These are phyloP conservation scores for Tokudaia tokunoshimensis DNA, from an alignment of 2,797 vertebrate species.

Conservation along the genomic window DNA sequence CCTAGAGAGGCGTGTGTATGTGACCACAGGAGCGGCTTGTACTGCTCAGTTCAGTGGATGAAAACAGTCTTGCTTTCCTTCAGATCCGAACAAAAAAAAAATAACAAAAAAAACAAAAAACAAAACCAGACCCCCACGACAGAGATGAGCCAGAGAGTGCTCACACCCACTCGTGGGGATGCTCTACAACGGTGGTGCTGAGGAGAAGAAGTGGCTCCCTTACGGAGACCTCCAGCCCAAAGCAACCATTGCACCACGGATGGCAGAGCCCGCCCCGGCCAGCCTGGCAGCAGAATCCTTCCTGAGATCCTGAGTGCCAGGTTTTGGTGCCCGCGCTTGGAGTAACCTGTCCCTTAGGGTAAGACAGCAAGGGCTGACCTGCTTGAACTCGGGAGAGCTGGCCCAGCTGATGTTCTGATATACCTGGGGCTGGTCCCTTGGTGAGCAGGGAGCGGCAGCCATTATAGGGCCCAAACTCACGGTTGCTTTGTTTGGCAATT, in stretches of 20 bases:
- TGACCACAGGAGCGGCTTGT: too few species aligned
- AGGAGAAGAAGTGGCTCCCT: not conserved
- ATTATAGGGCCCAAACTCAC: accelerated
- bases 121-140: accelerated
- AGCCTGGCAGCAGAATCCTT: accelerated
- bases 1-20: accelerated
- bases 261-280: accelerated
- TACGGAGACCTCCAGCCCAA: accelerated
- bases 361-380: not conserved
- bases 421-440: not conserved
- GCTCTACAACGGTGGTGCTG: too few species aligned
- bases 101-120: too few species aligned
- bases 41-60: accelerated
- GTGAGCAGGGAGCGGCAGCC: not conserved
- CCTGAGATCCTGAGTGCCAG: accelerated
- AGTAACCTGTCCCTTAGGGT: not conserved
- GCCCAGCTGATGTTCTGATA: accelerated
- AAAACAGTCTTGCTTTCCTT: not conserved
- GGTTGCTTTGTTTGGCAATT: accelerated
- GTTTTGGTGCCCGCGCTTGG: not conserved
- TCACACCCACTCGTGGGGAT: not conserved
- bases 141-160: not conserved
- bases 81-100: not conserved
- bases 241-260: not conserved
- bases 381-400: not conserved